Evolutionary conservation across 2,888 invertebrate species (phyloP).

Genomic region (Taphrorychus bicolor): DNA sequence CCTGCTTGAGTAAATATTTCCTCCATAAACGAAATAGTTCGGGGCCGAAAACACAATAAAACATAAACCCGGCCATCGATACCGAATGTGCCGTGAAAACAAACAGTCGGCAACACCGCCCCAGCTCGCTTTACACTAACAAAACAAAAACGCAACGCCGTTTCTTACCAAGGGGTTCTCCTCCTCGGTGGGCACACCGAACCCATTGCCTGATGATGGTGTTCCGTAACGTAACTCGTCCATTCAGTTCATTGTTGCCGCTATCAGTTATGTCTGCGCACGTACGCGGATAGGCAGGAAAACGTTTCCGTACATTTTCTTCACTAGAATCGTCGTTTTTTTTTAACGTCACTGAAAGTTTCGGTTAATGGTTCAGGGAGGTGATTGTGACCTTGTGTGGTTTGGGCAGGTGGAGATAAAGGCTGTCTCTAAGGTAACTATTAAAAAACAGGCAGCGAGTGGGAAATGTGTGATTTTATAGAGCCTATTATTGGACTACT

Average conservation of each 20-base stretch:
- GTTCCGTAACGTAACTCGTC: conserved; percentile 27
- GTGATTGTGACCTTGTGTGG: background rate
- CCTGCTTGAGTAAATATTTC: conserved; percentile 2
- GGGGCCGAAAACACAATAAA: background rate
- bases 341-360: background rate
- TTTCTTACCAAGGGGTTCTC: conserved; percentile 17
- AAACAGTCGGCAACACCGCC: conserved; percentile 17
- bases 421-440: background rate
- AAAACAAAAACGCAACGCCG: conserved; percentile 18
- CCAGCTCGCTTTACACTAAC: conserved; percentile 10
- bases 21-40: background rate
- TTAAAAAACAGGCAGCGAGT: too few species aligned
- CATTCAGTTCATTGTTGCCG: conserved; percentile 38
- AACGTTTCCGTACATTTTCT: background rate
- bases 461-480: too few species aligned
- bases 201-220: background rate
- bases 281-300: conserved; percentile 10
- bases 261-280: conserved; percentile 25
- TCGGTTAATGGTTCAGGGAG: background rate
- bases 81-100: background rate
- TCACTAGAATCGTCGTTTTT: background rate
- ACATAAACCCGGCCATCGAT: background rate
- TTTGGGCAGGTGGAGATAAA: background rate
- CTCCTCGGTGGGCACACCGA: conserved; percentile 6
- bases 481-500: background rate